Conservation (phyloP, 2,113 vertebrate genomes). For the Coracopsis vasa region DNA sequence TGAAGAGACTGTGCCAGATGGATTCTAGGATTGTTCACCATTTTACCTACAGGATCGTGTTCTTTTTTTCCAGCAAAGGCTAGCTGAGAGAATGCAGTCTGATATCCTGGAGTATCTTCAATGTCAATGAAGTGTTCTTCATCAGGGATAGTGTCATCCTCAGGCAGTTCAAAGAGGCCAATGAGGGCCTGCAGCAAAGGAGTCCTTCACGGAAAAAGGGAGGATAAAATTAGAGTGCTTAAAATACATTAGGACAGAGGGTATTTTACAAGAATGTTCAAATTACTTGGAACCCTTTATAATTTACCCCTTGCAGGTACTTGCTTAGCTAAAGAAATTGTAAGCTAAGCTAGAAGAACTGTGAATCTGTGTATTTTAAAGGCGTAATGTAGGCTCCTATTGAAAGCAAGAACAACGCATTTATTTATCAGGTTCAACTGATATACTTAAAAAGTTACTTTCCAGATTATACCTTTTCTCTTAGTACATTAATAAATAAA, state of each 20-base stretch:
- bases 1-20: conserved; percentile 95
- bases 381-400: neutral
- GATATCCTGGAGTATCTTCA: conserved; percentile 95
- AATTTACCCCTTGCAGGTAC: neutral
- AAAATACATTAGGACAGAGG: neutral
- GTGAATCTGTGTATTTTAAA: neutral
- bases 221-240: neutral
- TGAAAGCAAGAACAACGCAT: neutral
- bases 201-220: conserved; percentile 73
- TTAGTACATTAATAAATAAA: neutral
- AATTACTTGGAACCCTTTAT: neutral
- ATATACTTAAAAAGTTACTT: neutral
- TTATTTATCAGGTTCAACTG: neutral
- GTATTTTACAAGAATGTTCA: neutral
- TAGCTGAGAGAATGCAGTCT: conserved; percentile 96
- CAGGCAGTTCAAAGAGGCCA: conserved; percentile 94
- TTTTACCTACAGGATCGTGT: conserved; percentile 92
- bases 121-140: conserved; percentile 99
- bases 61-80: conserved; percentile 97
- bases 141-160: conserved; percentile 95
- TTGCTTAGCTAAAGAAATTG: neutral
- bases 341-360: neutral
- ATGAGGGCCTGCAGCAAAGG: conserved; percentile 95
- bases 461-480: neutral
- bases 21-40: conserved; percentile 92